Base-by-base conservation (phyloP, 1,140 invertebrate species). In the Mactra quadrangularis region DNA sequence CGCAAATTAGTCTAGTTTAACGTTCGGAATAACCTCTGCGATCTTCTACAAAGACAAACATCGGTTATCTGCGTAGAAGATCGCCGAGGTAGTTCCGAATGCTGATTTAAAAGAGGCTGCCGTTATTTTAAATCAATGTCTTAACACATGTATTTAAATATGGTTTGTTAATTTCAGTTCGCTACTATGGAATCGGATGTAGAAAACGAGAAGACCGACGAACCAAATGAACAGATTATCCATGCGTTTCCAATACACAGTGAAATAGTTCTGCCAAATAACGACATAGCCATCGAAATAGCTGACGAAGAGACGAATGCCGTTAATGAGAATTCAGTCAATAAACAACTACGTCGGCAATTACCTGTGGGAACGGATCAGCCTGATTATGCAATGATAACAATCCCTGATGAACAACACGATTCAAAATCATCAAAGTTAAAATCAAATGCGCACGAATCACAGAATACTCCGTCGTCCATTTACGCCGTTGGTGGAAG, bases 401-500 rank as follows among this genome's bases (percentile, higher is more conserved):
- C 25, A 35, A 47, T 72, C 15, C 78, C 71, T 31, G 57, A 41
- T n/a, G 50, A 72, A 4, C 53, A 68, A 19, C n/a, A 25, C 4
- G 41, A 45, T 22, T 27, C 45, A 0, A 47, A 29, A 2, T 7
- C 27, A 11, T 31, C 70, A 27, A 45, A 27, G 29, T 11, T 13
- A 1, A 22, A 47, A 4, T 15, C 38, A 7, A 41, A 41, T 7
- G n/a, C 35, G 15, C 52, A 60, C 15, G 4, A 27, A 7, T 29
- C 62, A 15, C 35, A 55, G n/a, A 38, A 53, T 17, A 41, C 64
- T 7, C 77, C 77, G 27, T 41, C 60, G 6, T 81, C 77, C 19
- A 57, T 81, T 41, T 81, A 81, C 27, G 68, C 77, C 1, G 45
- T 70, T 22, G 66, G 64, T 33, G 79, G 71, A 64, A 82, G 70